Percentiles rank a stretch among this genome's conserved stretches.
Evolutionary conservation across 2,888 invertebrate species (phyloP).

Genomic region (Lapara coniferarum): DNA sequence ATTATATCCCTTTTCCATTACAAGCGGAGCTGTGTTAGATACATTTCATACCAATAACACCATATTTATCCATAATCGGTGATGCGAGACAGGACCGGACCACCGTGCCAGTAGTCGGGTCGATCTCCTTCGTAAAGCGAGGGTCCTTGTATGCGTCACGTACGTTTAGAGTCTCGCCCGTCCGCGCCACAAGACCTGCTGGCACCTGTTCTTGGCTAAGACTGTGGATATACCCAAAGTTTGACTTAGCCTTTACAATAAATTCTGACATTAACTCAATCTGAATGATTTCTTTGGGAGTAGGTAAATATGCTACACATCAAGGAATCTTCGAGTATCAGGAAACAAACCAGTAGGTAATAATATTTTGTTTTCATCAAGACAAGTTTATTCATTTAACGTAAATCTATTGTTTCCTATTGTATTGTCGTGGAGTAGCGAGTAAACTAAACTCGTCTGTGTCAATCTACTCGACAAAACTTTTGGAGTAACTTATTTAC

Average conservation of each 20-base stretch:
- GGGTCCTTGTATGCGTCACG: constrained; percentile 82
- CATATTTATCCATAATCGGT: constrained; percentile 78
- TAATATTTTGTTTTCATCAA: too few relatives aligned
- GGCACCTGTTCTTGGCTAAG: constrained; percentile 77
- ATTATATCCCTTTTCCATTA: neutral
- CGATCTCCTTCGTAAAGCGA: constrained; percentile 79
- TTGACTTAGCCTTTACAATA: too few relatives aligned
- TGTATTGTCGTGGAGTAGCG: too few relatives aligned
- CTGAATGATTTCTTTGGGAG: too few relatives aligned
- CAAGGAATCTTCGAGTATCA: neutral
- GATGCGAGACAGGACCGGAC: constrained; percentile 81
- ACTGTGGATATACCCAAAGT: constrained; percentile 44
- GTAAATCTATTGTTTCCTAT: too few relatives aligned
- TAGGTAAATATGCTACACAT: neutral
- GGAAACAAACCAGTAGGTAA: too few relatives aligned
- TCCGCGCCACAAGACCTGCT: constrained; percentile 79
- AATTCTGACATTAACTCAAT: too few relatives aligned
- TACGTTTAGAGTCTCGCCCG: constrained; percentile 77
- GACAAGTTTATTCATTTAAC: too few relatives aligned
- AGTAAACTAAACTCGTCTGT: too few relatives aligned
- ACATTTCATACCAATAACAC: constrained; percentile 70
- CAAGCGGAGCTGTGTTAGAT: neutral
- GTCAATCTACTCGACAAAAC: too few relatives aligned
- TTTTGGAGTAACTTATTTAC: too few relatives aligned
- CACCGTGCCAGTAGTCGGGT: constrained; percentile 81